Evolutionary conservation across 2,888 invertebrate genomes (phyloP), one percentile per base, ranked within the genome.

Genomic region (Nymphalis polychloros): DNA sequence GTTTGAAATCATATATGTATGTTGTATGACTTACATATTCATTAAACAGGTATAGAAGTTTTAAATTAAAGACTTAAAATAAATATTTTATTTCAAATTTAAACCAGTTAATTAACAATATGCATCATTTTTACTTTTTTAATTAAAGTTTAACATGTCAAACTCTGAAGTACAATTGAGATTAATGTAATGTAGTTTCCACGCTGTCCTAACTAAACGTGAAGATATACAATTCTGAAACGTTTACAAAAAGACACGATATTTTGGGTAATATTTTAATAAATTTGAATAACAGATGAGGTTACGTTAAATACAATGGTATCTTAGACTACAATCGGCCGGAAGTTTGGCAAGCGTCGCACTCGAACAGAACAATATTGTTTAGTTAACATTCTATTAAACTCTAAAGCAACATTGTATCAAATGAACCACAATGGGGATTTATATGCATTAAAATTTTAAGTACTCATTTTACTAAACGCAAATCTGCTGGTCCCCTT

Each of bases 401-500:
- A 60, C 70, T 59, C 68, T 73, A 73, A 77, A 76, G 64, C 69
- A 70, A 76, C 73, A 76, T 72, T 76, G 75, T 76, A 70, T 19
- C 61, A 63, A 73, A 72, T 74, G 72, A 68, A 68, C 19, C 47
- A 61, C 53, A 65, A 59, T 52, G 50, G 50, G 3, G 23, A 60
- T 55, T 60, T 35, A 48, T 23, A 48, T 64, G 48, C 59, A 47
- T 61, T 65, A 16, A 17, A 49, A 52, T 52, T 52, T 52, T 52
- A 65, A 60, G 59, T 59, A 41, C 4, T 41, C 13, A 8, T 50
- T 50, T 19, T 3, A 50, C 50, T 50, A 50, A 50, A 20, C 35
- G 19, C 31, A 52, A 46, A 62, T 52, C 41, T 41, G 41, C 41
- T 2, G 10, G 41, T 13, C 10, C 41, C 41, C 13, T 3, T 27